Evolutionary conservation across 1,140 invertebrate species (phyloP).

Genomic region (Anadara kagoshimensis): DNA sequence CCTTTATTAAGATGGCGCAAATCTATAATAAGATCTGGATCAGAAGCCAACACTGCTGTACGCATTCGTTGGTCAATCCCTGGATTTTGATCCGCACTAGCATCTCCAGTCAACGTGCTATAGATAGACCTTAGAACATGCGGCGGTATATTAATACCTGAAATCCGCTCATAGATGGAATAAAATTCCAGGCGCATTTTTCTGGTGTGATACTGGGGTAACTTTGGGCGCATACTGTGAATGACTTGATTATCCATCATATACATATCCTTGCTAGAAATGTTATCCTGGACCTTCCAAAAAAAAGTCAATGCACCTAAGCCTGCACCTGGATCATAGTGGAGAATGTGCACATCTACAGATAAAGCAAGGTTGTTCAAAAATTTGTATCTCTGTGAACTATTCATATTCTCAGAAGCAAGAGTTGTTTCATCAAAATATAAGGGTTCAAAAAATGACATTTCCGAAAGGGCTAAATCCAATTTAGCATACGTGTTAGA

Average conservation of each 20-base stretch:
- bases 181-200: conserved; percentile 10
- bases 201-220: conserved; percentile 3
- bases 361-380: background rate
- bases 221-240: background rate
- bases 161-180: conserved; percentile 29
- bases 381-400: background rate
- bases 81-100: conserved; percentile 28
- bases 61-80: conserved; percentile 18
- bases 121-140: conserved; percentile 11
- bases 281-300: conserved; percentile 26
- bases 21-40: conserved; percentile 40
- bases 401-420: background rate
- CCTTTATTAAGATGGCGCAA: conserved; percentile 37
- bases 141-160: conserved; percentile 27
- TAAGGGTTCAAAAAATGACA: background rate
- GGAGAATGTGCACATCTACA: conserved; percentile 3
- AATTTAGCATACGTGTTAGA: background rate
- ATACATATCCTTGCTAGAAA: conserved; percentile 33
- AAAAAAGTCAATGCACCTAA: conserved; percentile 25
- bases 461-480: background rate
- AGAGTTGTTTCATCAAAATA: conserved; percentile 8
- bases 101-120: conserved; percentile 35
- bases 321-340: conserved; percentile 27
- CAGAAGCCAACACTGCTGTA: conserved; percentile 30
- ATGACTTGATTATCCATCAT: conserved; percentile 1